Base-by-base conservation (phyloP, 2,797 vertebrate species). In the Cygnus olor region DNA sequence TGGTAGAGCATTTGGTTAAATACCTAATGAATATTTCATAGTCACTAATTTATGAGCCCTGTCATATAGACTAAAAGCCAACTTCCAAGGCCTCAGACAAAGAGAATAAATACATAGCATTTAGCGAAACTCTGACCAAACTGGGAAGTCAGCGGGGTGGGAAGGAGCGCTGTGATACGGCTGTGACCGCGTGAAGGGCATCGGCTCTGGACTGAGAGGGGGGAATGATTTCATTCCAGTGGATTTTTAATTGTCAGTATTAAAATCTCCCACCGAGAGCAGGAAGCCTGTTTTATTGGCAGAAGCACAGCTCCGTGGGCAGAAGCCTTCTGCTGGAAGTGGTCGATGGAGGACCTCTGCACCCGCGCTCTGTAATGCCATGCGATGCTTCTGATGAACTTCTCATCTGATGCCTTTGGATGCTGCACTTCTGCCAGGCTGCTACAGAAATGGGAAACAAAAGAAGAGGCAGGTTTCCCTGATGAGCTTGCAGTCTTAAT, bases 401-500 rank as follows among this genome's bases (percentile, higher is more conserved):
- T 4, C 14, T 15, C 8, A 2, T 25, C 71, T 18, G 71, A 25
- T 64, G 34, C 7, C 0, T 40, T 80, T 36, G 22, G 44, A 1
- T n/a, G 81, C 79, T 17, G 22, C 27, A 4, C 42, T 54, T 58
- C 13, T 86, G 90, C 73, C 80, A 80, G 74, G 53, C 9, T 34
- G 36, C 36, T 13, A 3, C 0, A 2, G 73, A 27, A 51, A 56
- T 17, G 60, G 42, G 11, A 93, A 88, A 89, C 81, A 68, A 91
- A 88, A 44, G 66, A 17, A 10, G 70, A 65, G 71, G 42, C 58
- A 47, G 34, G 80, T 51, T 54, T 69, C 85, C 88, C 91, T 60
- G 68, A 74, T 42, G 91, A 93, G 83, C 88, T 51, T 17, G 9
- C 25, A 80, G 56, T 60, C 84, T 89, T 94, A 82, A 94, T 93